phyloP scores from a whole-genome alignment of 1,140 invertebrate genomes.

The Leptinotarsa texana region DNA sequence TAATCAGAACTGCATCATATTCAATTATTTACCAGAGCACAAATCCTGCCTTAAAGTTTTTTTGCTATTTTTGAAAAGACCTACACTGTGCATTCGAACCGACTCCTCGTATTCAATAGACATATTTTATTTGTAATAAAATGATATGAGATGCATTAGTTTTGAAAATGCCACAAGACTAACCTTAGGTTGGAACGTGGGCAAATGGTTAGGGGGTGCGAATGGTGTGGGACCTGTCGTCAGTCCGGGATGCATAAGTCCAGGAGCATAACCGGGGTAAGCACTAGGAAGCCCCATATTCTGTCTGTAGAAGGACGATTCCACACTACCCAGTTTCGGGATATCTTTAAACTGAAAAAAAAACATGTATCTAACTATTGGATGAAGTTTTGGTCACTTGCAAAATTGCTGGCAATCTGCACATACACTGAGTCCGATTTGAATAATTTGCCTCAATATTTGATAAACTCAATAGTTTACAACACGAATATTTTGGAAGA shows the following conservation, averaged over 20 bases:
- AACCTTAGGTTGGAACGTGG: conserved; percentile 90
- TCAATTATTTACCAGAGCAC: no score
- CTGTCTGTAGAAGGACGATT: conserved; percentile 78
- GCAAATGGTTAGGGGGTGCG: conserved; percentile 76
- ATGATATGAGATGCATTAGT: conserved; percentile 17
- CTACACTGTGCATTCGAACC: no score
- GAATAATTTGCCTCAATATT: not conserved
- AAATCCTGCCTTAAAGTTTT: no score
- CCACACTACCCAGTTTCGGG: conserved; percentile 77
- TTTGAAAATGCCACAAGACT: conserved; percentile 41
- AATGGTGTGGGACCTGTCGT: conserved; percentile 73
- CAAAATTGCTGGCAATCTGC: conserved; percentile 44
- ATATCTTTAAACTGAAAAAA: conserved; percentile 82
- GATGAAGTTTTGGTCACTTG: conserved; percentile 26
- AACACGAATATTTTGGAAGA: not conserved
- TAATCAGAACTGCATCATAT: no score
- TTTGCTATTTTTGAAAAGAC: no score
- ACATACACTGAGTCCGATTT: not conserved
- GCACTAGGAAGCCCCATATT: conserved; percentile 69
- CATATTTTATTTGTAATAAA: not conserved
- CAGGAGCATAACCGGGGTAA: conserved; percentile 80
- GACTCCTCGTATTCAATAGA: not conserved
- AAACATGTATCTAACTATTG: not conserved
- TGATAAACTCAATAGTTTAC: not conserved
- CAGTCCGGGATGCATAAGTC: conserved; percentile 76